These are phyloP conservation scores for Eulemur mongoz DNA, from an alignment of 2,797 vertebrate genomes.

Conservation along the genomic window DNA sequence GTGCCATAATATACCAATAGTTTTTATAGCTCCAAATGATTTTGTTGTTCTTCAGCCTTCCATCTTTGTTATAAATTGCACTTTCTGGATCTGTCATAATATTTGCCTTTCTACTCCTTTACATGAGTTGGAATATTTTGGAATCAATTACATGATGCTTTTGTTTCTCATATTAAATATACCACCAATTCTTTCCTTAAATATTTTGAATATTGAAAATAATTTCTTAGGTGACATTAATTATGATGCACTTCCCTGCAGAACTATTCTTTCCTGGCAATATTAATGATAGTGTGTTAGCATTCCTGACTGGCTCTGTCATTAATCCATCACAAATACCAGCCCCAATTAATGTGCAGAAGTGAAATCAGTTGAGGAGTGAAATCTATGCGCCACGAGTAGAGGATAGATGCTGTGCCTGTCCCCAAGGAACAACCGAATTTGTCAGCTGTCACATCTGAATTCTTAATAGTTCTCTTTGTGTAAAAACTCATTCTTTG, in stretches of 20 bases:
- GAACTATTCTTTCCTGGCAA: slow-evolving; percentile 65
- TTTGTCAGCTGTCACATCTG: slow-evolving; percentile 68
- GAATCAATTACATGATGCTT: slow-evolving; percentile 52
- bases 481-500: slow-evolving; percentile 47
- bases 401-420: slow-evolving; percentile 53
- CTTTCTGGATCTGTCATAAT: background rate
- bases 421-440: slow-evolving; percentile 54
- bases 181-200: slow-evolving; percentile 59
- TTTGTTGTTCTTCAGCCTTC: slow-evolving; percentile 37
- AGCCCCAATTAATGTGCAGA: slow-evolving; percentile 67
- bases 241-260: slow-evolving; percentile 68
- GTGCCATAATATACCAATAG: background rate
- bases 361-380: slow-evolving; percentile 27
- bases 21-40: slow-evolving; percentile 11
- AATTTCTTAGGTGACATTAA: slow-evolving; percentile 69
- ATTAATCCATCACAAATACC: slow-evolving; percentile 61
- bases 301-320: slow-evolving; percentile 65
- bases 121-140: slow-evolving; percentile 52
- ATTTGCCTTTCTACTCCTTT: slow-evolving; percentile 48
- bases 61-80: background rate
- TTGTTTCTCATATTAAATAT: slow-evolving; percentile 60
- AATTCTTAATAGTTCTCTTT: slow-evolving; percentile 27
- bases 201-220: slow-evolving; percentile 76
- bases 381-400: slow-evolving; percentile 19
- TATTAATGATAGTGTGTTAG: slow-evolving; percentile 63